Conservation (phyloP, 2,888 invertebrate species). For the Hymenopus coronatus region DNA sequence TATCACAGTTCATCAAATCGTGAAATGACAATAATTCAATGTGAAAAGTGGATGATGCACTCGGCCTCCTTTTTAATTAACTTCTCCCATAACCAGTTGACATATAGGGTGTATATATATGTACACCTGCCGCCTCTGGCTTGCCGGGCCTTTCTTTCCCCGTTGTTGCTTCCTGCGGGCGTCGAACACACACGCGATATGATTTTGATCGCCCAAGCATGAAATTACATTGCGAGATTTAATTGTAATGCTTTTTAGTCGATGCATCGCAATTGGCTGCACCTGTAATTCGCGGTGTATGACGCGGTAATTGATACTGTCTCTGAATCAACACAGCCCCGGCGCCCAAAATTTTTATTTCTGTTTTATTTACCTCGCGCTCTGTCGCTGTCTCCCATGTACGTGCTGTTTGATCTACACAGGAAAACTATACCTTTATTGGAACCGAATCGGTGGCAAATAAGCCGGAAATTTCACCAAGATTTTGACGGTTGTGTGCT, state of each 20-base stretch:
- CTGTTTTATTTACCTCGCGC: neutral
- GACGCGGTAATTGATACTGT: slow-evolving; percentile 17
- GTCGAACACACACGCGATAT: slow-evolving; percentile 21
- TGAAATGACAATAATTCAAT: slow-evolving; percentile 34
- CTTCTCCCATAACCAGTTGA: slow-evolving; percentile 16
- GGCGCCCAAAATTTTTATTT: neutral
- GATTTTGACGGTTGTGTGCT: neutral
- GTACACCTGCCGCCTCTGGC: neutral
- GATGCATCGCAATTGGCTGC: slow-evolving; percentile 28
- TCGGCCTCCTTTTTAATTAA: slow-evolving; percentile 27
- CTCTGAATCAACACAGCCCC: neutral
- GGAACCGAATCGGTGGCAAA: neutral
- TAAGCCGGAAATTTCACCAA: neutral
- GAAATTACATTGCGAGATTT: slow-evolving; percentile 46
- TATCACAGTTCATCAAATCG: slow-evolving; percentile 34
- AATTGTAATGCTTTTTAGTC: slow-evolving; percentile 31
- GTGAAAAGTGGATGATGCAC: slow-evolving; percentile 29
- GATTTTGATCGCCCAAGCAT: slow-evolving; percentile 43
- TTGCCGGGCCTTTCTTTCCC: slow-evolving; percentile 2
- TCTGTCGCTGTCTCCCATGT: neutral
- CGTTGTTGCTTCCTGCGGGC: slow-evolving; percentile 2
- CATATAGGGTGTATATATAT: neutral
- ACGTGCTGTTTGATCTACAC: neutral
- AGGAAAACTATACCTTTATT: neutral
- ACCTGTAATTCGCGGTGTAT: slow-evolving; percentile 27